Conservation (phyloP, 2,888 invertebrate genomes). For the Pachliopta kotzebuea region DNA sequence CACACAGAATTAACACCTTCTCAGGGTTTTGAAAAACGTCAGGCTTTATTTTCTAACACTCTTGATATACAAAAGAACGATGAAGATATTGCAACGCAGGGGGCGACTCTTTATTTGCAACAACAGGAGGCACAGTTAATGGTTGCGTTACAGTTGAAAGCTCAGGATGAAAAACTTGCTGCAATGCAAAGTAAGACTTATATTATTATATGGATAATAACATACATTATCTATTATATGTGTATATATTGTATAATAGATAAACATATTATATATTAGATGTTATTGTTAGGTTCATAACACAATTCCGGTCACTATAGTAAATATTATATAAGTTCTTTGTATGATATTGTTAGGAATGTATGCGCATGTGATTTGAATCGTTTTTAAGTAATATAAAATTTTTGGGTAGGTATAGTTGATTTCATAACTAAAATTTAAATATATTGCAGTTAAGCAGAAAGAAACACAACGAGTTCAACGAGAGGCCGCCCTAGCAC, state of each 20-base stretch:
- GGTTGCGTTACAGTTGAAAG: constrained; percentile 82
- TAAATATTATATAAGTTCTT: no score
- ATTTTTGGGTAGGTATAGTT: no score
- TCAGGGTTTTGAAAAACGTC: constrained; percentile 30
- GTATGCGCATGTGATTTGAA: no score
- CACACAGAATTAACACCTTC: constrained; percentile 33
- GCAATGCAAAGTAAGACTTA: constrained; percentile 72
- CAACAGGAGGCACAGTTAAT: constrained; percentile 83
- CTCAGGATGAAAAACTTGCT: constrained; percentile 81
- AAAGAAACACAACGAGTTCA: constrained; percentile 71
- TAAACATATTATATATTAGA: no score
- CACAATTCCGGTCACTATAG: no score
- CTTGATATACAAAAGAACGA: constrained; percentile 45
- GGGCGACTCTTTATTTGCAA: constrained; percentile 78
- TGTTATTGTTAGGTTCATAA: no score
- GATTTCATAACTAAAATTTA: neutral
- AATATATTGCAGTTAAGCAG: constrained; percentile 55
- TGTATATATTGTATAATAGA: no score
- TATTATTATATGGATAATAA: no score
- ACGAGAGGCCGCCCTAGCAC: constrained; percentile 73
- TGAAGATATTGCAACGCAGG: constrained; percentile 75
- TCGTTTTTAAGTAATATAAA: no score
- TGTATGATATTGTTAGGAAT: no score
- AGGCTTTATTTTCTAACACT: constrained; percentile 32
- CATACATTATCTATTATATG: no score